These are phyloP conservation scores for Allygus modestus DNA, from an alignment of 2,888 invertebrate genomes.

Conservation along the genomic window DNA sequence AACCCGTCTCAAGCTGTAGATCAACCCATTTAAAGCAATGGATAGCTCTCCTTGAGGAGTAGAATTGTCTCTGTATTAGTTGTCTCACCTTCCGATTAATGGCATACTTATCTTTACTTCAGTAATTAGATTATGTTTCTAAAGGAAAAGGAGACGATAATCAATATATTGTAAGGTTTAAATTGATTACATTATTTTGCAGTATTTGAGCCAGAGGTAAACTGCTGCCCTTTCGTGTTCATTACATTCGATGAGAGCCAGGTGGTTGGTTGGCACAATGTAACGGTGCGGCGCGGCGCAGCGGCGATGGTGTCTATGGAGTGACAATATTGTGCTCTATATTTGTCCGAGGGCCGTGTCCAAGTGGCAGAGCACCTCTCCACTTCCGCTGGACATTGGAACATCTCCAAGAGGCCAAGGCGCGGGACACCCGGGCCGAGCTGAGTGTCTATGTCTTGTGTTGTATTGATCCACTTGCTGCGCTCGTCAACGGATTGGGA, in stretches of 20 bases:
- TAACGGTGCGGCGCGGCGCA: neutral
- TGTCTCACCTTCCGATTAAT: too few relatives aligned
- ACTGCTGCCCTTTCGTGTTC: neutral
- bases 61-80: too few relatives aligned
- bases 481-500: neutral
- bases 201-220: neutral
- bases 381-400: slow-evolving; percentile 53
- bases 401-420: slow-evolving; percentile 1
- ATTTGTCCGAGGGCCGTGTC: slow-evolving; percentile 20
- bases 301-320: neutral
- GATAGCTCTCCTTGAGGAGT: too few relatives aligned
- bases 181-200: too few relatives aligned
- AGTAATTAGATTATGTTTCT: too few relatives aligned
- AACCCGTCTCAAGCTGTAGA: too few relatives aligned
- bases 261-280: neutral
- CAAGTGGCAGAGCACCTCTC: slow-evolving; percentile 37
- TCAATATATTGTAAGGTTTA: too few relatives aligned
- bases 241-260: neutral
- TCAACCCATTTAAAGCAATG: too few relatives aligned
- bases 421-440: neutral
- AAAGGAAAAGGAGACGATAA: too few relatives aligned
- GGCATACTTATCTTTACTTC: too few relatives aligned
- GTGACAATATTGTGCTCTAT: slow-evolving; percentile 54
- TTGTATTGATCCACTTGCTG: neutral
- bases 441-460: neutral